Evolutionary conservation across 2,888 invertebrate genomes (phyloP).

Genomic region (Aspidapion aeneum): DNA sequence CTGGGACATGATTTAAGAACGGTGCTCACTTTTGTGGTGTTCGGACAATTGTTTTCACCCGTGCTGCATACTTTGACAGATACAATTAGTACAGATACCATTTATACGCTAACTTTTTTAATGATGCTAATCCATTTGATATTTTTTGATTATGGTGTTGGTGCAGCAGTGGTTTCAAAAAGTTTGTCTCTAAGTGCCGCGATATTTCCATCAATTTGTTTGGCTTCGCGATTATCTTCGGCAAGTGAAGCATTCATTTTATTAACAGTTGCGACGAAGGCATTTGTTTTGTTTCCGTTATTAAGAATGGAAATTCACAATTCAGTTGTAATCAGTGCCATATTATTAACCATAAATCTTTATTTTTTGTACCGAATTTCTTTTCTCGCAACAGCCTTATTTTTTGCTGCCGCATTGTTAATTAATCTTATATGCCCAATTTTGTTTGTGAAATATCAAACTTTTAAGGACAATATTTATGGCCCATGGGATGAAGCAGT

Average conservation of each 20-base stretch:
- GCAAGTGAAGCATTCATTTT: constrained; percentile 86
- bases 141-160: constrained; percentile 89
- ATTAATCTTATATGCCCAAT: constrained; percentile 71
- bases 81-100: constrained; percentile 96
- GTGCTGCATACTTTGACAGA: constrained; percentile 92
- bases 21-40: constrained; percentile 74
- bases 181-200: constrained; percentile 93
- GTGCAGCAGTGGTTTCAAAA: constrained; percentile 84
- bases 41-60: constrained; percentile 88
- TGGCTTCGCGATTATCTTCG: constrained; percentile 86
- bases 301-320: constrained; percentile 59
- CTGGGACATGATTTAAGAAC: constrained; percentile 68
- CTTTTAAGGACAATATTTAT: constrained; percentile 86
- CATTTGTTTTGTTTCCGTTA: constrained; percentile 87
- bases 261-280: constrained; percentile 82
- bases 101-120: constrained; percentile 87
- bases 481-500: constrained; percentile 98
- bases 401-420: constrained; percentile 57
- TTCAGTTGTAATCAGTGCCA: constrained; percentile 53
- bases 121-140: constrained; percentile 86
- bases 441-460: constrained; percentile 73
- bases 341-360: constrained; percentile 53
- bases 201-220: constrained; percentile 91
- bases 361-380: constrained; percentile 57
- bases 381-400: constrained; percentile 56